These are phyloP conservation scores for Drosophila oshimai DNA, from an alignment of 1,140 invertebrate genomes.

Conservation along the genomic window DNA sequence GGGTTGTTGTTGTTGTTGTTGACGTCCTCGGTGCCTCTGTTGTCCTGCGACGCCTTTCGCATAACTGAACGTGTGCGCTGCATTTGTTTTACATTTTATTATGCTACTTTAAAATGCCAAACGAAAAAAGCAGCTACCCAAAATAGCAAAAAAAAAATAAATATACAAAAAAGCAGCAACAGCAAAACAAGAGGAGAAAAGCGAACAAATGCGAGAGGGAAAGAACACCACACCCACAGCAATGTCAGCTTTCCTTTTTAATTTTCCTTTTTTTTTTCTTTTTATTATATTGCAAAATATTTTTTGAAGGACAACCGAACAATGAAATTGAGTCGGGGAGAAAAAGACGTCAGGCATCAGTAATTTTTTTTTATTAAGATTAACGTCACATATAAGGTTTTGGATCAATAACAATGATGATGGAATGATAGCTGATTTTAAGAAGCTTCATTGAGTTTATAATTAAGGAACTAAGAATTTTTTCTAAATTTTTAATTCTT, in stretches of 20 bases:
- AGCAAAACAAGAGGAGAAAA: neutral
- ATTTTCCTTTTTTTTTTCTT: slow-evolving; percentile 20
- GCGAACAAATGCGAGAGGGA: slow-evolving; percentile 1
- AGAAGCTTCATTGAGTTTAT: too few relatives aligned
- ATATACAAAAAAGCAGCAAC: neutral
- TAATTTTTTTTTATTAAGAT: slow-evolving; percentile 42
- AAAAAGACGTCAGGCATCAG: neutral
- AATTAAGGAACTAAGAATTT: too few relatives aligned
- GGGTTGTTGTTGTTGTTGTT: slow-evolving; percentile 27
- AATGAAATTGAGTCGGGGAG: slow-evolving; percentile 26
- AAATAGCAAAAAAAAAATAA: slow-evolving; percentile 14
- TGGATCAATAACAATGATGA: too few relatives aligned
- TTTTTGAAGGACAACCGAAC: slow-evolving; percentile 55
- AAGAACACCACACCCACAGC: slow-evolving; percentile 32
- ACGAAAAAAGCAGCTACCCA: slow-evolving; percentile 23
- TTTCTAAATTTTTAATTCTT: too few relatives aligned
- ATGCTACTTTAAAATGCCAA: slow-evolving; percentile 69
- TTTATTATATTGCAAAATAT: slow-evolving; percentile 30
- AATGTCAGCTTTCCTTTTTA: slow-evolving; percentile 36
- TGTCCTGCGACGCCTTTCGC: slow-evolving; percentile 56
- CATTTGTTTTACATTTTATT: slow-evolving; percentile 77
- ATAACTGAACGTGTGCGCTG: slow-evolving; percentile 73
- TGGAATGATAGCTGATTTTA: too few relatives aligned
- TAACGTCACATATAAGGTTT: too few relatives aligned
- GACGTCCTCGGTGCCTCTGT: slow-evolving; percentile 21